Evolutionary conservation across 2,797 vertebrate species (phyloP).

Genomic region (Gila robusta): DNA sequence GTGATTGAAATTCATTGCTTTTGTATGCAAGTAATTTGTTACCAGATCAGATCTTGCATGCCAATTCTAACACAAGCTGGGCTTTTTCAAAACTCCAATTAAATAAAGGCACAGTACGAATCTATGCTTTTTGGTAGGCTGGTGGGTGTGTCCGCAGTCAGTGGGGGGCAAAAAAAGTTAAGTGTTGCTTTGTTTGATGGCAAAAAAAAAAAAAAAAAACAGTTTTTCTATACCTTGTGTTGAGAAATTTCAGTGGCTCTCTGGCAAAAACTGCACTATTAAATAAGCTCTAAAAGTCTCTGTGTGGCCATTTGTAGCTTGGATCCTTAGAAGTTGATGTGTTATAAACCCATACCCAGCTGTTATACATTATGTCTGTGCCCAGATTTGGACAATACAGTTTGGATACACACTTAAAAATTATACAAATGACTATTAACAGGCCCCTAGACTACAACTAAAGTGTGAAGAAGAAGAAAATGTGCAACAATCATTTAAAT

Average conservation of each 20-base stretch:
- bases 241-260: neutral
- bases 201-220: neutral
- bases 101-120: slow-evolving; percentile 64
- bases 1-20: slow-evolving; percentile 80
- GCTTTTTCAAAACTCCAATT: slow-evolving; percentile 71
- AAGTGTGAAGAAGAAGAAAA: neutral
- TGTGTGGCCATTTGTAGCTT: slow-evolving; percentile 23
- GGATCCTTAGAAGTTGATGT: neutral
- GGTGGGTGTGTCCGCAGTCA: slow-evolving; percentile 36
- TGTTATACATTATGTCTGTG: slow-evolving; percentile 7
- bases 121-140: slow-evolving; percentile 48
- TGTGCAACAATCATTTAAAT: neutral
- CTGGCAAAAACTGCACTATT: neutral
- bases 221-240: slow-evolving; percentile 4
- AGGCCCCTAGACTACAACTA: neutral
- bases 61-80: slow-evolving; percentile 62
- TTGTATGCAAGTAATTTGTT: slow-evolving; percentile 74
- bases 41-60: slow-evolving; percentile 69
- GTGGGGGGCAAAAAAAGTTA: neutral
- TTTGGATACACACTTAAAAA: neutral
- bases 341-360: slow-evolving; percentile 26
- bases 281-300: slow-evolving; percentile 29
- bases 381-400: slow-evolving; percentile 25
- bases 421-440: slow-evolving; percentile 1
- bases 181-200: slow-evolving; percentile 27